Evolutionary conservation across 2,888 invertebrate species (phyloP).

Genomic region (Biston betularia): DNA sequence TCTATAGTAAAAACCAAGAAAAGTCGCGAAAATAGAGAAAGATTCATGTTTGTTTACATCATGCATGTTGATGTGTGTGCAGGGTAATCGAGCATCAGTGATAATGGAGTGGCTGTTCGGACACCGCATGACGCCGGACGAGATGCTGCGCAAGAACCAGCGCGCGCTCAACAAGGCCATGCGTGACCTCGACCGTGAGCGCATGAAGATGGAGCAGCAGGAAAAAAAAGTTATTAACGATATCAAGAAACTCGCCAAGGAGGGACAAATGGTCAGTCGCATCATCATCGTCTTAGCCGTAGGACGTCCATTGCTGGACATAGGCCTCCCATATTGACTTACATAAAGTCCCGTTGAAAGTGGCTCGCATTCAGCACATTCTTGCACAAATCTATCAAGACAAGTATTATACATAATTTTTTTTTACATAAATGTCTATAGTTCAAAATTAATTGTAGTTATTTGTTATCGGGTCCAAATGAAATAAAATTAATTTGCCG

Average conservation of each 20-base stretch:
- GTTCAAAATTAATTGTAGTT: too few relatives aligned
- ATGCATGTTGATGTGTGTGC: background rate
- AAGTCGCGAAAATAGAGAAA: background rate
- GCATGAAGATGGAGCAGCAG: conserved; percentile 98
- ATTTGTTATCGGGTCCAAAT: too few relatives aligned
- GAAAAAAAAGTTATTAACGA: conserved; percentile 99
- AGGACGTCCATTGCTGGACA: background rate
- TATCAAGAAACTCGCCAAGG: conserved; percentile 99
- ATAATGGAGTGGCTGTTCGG: conserved; percentile 98
- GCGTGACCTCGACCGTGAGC: conserved; percentile 98
- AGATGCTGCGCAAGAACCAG: conserved; percentile 99
- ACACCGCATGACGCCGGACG: conserved; percentile 97
- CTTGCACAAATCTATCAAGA: too few relatives aligned
- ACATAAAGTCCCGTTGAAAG: too few relatives aligned
- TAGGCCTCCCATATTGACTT: too few relatives aligned
- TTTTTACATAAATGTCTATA: too few relatives aligned
- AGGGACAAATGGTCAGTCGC: conserved; percentile 96
- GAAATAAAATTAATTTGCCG: too few relatives aligned
- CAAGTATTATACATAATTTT: too few relatives aligned
- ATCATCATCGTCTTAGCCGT: too few relatives aligned
- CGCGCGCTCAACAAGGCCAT: conserved; percentile 99
- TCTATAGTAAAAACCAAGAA: too few relatives aligned
- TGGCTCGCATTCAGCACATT: too few relatives aligned
- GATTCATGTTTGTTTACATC: background rate
- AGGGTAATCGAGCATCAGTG: background rate